Conservation (phyloP, 2,888 invertebrate species). For the Trachelus iudaicus region DNA sequence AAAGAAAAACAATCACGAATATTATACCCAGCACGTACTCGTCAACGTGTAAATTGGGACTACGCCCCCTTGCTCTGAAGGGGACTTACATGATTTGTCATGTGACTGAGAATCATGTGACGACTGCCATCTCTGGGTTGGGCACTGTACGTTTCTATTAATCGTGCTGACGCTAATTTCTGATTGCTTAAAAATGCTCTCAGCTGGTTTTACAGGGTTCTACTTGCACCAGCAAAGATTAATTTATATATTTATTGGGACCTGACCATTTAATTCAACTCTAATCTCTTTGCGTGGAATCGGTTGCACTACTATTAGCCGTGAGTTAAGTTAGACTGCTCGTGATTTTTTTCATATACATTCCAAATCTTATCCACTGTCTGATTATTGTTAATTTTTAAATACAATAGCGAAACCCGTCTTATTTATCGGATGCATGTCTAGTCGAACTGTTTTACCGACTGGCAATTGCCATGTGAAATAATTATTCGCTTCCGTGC, state of each 20-base stretch:
- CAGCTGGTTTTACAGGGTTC: background rate
- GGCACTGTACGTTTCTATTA: background rate
- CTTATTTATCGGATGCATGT: background rate
- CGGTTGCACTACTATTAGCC: background rate
- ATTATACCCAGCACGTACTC: background rate
- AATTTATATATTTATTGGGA: background rate
- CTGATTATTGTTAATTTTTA: background rate
- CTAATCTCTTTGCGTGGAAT: background rate
- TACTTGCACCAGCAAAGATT: background rate
- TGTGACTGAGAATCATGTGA: constrained; percentile 65
- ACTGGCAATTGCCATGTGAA: background rate
- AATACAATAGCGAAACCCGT: background rate
- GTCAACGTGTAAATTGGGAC: constrained; percentile 28
- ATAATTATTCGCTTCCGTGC: background rate
- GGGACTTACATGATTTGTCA: constrained; percentile 61
- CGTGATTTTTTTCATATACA: background rate
- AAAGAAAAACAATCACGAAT: constrained; percentile 13
- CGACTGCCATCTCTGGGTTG: constrained; percentile 14
- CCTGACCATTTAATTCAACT: background rate
- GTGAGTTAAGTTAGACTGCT: background rate
- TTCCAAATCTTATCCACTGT: background rate
- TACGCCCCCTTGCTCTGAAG: constrained; percentile 54
- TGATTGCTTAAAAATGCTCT: background rate
- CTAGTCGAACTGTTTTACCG: background rate
- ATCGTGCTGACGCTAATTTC: background rate